A percentile compares a stretch with the other conserved stretches of the same genome.
Evolutionary conservation across 2,113 vertebrate species (phyloP).

Genomic region (Penelope pileata): DNA sequence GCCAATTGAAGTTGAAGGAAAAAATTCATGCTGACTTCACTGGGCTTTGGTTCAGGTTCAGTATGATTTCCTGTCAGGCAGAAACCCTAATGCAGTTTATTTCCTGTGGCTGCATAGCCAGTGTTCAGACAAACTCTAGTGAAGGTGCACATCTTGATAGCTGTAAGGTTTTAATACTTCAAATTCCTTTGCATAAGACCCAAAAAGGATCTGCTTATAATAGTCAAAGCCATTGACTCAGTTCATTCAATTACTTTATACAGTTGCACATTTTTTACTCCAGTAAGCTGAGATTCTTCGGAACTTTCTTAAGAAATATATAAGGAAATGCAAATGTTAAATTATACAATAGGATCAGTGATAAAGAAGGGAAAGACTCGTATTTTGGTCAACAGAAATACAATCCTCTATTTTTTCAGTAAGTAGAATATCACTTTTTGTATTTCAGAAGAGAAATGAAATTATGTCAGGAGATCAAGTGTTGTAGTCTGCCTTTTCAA

Average conservation of each 20-base stretch:
- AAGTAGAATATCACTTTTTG: background rate
- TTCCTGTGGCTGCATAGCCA: conserved; percentile 18
- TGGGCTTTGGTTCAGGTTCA: conserved; percentile 28
- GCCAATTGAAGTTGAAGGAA: conserved; percentile 11
- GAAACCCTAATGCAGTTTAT: conserved; percentile 24
- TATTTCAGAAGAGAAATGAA: background rate
- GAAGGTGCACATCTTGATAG: conserved; percentile 11
- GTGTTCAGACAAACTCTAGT: background rate
- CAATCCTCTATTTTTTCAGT: background rate
- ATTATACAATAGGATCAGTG: background rate
- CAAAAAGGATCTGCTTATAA: background rate
- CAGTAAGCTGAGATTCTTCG: background rate
- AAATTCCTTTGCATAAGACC: background rate
- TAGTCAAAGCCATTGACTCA: background rate
- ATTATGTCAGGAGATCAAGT: background rate
- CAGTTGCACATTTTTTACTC: background rate
- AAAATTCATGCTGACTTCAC: background rate
- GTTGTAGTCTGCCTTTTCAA: background rate
- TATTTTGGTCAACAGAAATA: background rate
- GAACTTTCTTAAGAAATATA: background rate
- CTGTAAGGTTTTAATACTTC: background rate
- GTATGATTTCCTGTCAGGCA: conserved; percentile 18
- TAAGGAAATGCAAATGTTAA: background rate
- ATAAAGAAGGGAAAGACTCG: background rate
- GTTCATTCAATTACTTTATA: background rate